Evolutionary conservation across 1,140 invertebrate genomes (phyloP).

Genomic region (Notospermus geniculatus): DNA sequence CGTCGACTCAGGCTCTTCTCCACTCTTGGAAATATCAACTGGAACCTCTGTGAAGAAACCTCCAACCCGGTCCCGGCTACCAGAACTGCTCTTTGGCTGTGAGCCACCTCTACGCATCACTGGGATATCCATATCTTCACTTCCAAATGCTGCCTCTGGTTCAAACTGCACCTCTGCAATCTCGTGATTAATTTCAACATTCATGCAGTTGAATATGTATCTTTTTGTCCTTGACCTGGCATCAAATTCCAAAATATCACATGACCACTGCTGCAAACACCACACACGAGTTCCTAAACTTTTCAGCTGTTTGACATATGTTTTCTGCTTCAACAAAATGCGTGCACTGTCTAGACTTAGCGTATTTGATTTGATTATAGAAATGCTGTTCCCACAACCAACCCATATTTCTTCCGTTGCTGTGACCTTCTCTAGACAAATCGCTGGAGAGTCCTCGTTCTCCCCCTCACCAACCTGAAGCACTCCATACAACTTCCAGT

Average conservation of each 20-base stretch:
- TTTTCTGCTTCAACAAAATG: background rate
- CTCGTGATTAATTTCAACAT: background rate
- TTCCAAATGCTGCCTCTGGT: background rate
- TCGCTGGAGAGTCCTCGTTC: background rate
- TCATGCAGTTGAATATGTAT: background rate
- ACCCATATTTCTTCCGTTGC: constrained; percentile 27
- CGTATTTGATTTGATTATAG: constrained; percentile 22
- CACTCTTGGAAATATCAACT: background rate
- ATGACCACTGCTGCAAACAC: background rate
- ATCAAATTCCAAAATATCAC: background rate
- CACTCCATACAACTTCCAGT: background rate
- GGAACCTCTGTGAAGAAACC: background rate
- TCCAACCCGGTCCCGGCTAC: background rate
- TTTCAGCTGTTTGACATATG: constrained; percentile 1
- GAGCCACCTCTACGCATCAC: background rate
- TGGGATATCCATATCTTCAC: background rate
- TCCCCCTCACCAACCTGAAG: background rate
- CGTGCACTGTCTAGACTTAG: constrained; percentile 15
- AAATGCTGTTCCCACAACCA: constrained; percentile 25
- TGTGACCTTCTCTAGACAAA: background rate
- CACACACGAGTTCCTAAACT: background rate
- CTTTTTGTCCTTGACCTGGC: background rate
- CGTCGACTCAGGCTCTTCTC: background rate
- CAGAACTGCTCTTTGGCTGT: background rate
- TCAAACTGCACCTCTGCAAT: background rate